Evolutionary conservation across 2,888 invertebrate species (phyloP).

Genomic region (Chironomus riparius): DNA sequence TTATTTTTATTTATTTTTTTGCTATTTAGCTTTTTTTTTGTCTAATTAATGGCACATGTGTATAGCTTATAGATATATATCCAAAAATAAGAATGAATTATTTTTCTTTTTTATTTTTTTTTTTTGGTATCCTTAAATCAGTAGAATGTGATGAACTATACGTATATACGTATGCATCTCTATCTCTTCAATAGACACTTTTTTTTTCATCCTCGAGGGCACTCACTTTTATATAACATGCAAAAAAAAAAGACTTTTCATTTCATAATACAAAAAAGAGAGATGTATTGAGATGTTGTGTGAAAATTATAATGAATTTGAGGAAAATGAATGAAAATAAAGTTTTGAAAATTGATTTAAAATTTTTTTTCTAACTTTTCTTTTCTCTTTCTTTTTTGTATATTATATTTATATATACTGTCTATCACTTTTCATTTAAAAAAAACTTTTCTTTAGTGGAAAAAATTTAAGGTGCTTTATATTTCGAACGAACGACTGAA

Average conservation of each 20-base stretch:
- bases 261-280: too few relatives aligned
- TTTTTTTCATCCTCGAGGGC: background rate
- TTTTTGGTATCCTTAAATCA: background rate
- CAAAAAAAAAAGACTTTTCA: background rate
- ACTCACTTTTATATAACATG: conserved; percentile 4
- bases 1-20: background rate
- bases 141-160: background rate
- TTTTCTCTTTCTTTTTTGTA: too few relatives aligned
- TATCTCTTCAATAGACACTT: background rate
- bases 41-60: conserved; percentile 6
- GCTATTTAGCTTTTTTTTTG: too few relatives aligned
- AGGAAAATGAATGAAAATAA: background rate
- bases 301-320: background rate
- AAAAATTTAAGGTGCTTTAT: conserved; percentile 9
- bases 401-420: background rate
- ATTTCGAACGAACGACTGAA: conserved; percentile 8
- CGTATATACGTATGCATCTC: background rate
- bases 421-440: background rate
- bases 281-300: too few relatives aligned
- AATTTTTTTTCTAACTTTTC: conserved; percentile 2
- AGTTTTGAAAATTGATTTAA: conserved; percentile 1
- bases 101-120: background rate
- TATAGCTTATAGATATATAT: background rate
- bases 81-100: background rate
- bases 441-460: background rate